A percentile compares a stretch with the other conserved stretches of the same genome.
Evolutionary conservation across 2,113 vertebrate species (phyloP).

Genomic region (Theristicus caerulescens): DNA sequence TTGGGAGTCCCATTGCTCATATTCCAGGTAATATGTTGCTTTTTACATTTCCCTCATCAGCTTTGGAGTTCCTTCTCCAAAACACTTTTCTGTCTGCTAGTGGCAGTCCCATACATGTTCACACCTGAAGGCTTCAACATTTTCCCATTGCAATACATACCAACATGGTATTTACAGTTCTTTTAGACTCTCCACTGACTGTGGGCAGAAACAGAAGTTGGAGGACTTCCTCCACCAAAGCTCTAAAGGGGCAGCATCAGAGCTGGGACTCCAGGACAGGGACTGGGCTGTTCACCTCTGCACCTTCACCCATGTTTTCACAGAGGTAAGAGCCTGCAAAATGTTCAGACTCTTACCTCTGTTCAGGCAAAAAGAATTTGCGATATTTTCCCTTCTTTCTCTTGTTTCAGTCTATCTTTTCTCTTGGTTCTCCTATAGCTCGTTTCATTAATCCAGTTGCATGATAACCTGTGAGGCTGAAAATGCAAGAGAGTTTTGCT

Average conservation of each 20-base stretch:
- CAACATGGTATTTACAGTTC: not conserved
- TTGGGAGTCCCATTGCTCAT: not conserved
- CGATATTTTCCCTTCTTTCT: not conserved
- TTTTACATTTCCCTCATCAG: not conserved
- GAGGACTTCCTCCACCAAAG: not conserved
- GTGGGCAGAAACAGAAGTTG: not conserved
- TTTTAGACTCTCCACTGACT: not conserved
- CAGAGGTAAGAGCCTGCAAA: not conserved
- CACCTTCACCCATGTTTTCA: not conserved
- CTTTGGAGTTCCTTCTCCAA: not conserved
- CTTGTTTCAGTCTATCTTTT: not conserved
- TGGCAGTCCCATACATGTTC: not conserved
- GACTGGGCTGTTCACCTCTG: not conserved
- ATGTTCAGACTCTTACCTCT: not conserved
- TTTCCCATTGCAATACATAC: not conserved
- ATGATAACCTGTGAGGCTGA: not conserved
- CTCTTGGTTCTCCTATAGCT: not conserved
- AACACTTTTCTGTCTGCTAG: not conserved
- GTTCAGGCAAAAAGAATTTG: not conserved
- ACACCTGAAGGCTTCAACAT: not conserved
- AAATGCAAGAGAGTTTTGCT: not conserved
- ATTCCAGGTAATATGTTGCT: not conserved
- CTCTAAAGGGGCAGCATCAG: not conserved
- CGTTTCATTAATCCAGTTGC: not conserved
- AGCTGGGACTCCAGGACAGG: not conserved